Percentiles rank a stretch among this genome's conserved stretches.
Evolutionary conservation across 2,113 vertebrate species (phyloP).

Genomic region (Pandion haliaetus): DNA sequence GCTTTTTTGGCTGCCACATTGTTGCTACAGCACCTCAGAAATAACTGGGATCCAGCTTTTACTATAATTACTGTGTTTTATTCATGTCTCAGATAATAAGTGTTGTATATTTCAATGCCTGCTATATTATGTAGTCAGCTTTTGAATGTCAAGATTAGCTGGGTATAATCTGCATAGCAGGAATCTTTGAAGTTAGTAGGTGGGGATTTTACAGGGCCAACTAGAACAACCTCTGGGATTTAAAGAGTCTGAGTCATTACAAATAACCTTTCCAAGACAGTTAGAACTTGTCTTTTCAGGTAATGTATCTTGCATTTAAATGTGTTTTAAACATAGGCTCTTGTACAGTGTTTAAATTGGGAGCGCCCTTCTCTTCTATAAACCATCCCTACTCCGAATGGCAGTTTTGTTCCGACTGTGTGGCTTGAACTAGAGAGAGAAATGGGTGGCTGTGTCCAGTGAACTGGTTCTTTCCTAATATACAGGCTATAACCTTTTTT

Average conservation of each 20-base stretch:
- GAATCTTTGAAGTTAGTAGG: background rate
- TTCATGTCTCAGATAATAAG: background rate
- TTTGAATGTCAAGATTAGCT: background rate
- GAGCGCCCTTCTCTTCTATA: background rate
- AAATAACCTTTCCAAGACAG: background rate
- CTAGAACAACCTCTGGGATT: background rate
- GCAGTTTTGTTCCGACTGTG: background rate
- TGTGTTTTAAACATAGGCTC: background rate
- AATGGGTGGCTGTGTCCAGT: rapidly evolving
- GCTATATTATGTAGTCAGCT: background rate
- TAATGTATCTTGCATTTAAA: background rate
- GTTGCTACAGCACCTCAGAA: background rate
- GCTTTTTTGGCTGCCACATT: background rate
- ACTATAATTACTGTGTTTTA: background rate
- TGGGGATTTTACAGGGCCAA: background rate
- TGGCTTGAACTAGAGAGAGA: background rate
- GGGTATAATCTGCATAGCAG: background rate
- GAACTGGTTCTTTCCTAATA: rapidly evolving
- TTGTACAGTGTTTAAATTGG: background rate
- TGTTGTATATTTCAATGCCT: background rate
- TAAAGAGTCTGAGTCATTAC: background rate
- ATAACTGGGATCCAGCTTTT: background rate
- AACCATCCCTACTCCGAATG: rapidly evolving
- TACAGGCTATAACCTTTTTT: background rate
- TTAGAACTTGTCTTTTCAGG: background rate